These are phyloP conservation scores for Microtus ochrogaster DNA, from an alignment of 2,113 vertebrate genomes.

Conservation along the genomic window DNA sequence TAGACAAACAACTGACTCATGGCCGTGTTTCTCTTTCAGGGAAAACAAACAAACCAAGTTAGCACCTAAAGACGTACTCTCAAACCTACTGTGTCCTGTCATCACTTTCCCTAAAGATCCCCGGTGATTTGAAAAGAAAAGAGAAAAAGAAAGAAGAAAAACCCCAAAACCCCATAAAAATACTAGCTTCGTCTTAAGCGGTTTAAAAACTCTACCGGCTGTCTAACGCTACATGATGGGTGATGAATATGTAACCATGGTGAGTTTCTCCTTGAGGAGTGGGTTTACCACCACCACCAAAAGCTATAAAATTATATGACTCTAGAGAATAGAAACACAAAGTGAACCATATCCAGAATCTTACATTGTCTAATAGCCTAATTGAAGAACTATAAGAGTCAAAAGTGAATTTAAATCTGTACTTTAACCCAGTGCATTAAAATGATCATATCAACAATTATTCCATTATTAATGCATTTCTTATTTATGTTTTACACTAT, in stretches of 20 bases:
- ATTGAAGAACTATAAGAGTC: not conserved
- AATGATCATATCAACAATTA: not conserved
- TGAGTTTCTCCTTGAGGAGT: not conserved
- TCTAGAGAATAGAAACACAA: not conserved
- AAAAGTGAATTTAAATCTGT: not conserved
- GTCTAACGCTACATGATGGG: not conserved
- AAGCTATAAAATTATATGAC: not conserved
- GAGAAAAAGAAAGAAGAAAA: slow-evolving; percentile 42
- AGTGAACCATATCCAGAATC: not conserved
- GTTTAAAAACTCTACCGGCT: not conserved
- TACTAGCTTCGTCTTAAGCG: not conserved
- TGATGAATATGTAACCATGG: not conserved
- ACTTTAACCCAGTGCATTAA: not conserved
- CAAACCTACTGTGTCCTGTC: slow-evolving; percentile 73
- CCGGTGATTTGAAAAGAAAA: slow-evolving; percentile 70
- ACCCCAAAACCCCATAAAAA: not conserved
- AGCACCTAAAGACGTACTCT: slow-evolving; percentile 74
- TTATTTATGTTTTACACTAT: not conserved
- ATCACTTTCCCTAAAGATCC: slow-evolving; percentile 79
- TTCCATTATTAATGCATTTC: not conserved
- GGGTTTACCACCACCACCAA: not conserved
- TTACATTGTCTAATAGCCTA: not conserved
- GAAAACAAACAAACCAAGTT: slow-evolving; percentile 80
- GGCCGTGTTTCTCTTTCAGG: slow-evolving; percentile 74
- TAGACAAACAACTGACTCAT: slow-evolving; percentile 79